Evolutionary conservation across 2,797 vertebrate species (phyloP).

Genomic region (Paramormyrops hopkinsi): DNA sequence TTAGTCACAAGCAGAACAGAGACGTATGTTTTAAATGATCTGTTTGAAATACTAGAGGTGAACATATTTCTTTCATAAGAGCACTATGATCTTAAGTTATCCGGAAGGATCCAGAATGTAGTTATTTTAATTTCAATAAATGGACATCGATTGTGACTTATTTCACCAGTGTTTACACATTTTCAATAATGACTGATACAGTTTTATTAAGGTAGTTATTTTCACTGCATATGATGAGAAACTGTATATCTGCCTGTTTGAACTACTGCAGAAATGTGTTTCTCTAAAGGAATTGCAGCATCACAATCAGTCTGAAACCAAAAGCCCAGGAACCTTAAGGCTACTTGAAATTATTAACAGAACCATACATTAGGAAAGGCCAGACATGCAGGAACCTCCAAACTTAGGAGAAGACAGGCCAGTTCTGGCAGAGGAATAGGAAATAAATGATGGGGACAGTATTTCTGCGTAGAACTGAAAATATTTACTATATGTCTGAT

Average conservation of each 20-base stretch:
- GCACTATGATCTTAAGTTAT: background rate
- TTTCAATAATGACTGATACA: background rate
- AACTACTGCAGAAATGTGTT: background rate
- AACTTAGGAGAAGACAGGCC: background rate
- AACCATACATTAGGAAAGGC: background rate
- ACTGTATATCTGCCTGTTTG: background rate
- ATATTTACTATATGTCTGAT: conserved; percentile 6
- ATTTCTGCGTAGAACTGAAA: background rate
- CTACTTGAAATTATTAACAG: conserved; percentile 4
- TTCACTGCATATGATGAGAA: background rate
- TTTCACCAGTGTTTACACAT: background rate
- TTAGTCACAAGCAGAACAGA: background rate
- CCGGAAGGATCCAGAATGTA: background rate
- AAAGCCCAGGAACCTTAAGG: background rate
- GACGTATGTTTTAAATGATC: background rate
- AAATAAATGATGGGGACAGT: background rate
- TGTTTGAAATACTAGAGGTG: background rate
- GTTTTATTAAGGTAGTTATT: background rate
- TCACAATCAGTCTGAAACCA: background rate
- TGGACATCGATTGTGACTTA: background rate
- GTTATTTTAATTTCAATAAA: background rate
- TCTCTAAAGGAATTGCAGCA: background rate
- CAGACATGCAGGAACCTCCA: background rate
- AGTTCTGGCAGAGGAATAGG: background rate
- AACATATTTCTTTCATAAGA: background rate